Conservation (phyloP, 2,797 vertebrate genomes). For the Loriculus beryllinus region DNA sequence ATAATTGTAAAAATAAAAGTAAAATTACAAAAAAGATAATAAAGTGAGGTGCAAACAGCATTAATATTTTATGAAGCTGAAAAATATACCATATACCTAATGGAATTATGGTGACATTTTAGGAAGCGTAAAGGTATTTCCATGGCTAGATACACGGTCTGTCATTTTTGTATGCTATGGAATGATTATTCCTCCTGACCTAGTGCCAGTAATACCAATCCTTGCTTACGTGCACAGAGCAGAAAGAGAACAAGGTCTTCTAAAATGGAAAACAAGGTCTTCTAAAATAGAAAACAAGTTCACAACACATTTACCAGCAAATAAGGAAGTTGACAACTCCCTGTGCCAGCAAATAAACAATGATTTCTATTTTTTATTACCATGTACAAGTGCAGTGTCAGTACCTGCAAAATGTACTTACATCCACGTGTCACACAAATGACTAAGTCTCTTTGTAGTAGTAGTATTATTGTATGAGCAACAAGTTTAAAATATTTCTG, state of each 20-base stretch:
- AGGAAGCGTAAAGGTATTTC: slow-evolving; percentile 50
- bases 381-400: not conserved
- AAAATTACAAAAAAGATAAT: not conserved
- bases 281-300: slow-evolving; percentile 12
- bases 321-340: slow-evolving; percentile 12
- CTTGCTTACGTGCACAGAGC: not conserved
- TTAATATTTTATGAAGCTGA: slow-evolving; percentile 59
- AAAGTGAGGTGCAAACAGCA: slow-evolving; percentile 16
- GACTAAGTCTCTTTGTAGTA: not conserved
- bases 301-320: slow-evolving; percentile 1
- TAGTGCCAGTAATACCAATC: not conserved
- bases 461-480: not conserved
- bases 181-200: not conserved
- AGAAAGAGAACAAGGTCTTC: not conserved
- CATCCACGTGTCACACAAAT: not conserved
- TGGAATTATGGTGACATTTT: slow-evolving; percentile 31
- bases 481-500: not conserved
- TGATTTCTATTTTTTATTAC: slow-evolving; percentile 15
- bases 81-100: slow-evolving; percentile 24
- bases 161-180: not conserved
- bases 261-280: slow-evolving; percentile 17
- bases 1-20: slow-evolving; percentile 61
- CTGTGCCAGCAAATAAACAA: slow-evolving; percentile 10
- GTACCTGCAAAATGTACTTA: not conserved
- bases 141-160: not conserved